These are phyloP conservation scores for Drosophila tropicalis DNA, from an alignment of 1,140 invertebrate species.

Conservation along the genomic window DNA sequence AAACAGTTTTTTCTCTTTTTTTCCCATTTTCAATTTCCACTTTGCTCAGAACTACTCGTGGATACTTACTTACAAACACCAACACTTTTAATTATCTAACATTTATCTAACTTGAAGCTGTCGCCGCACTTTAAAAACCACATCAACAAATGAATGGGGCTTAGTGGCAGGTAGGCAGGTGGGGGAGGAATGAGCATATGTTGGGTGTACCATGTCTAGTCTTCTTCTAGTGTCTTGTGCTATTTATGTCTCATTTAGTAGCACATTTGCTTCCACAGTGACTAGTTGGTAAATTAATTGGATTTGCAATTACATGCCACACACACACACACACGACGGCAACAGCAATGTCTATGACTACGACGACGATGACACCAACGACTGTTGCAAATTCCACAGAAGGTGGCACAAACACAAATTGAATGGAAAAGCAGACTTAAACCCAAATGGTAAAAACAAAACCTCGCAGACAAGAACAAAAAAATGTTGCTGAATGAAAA, in stretches of 20 bases:
- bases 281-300: slow-evolving; percentile 80
- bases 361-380: background rate
- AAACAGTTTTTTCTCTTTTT: slow-evolving; percentile 19
- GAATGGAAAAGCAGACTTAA: background rate
- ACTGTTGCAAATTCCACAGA: slow-evolving; percentile 6
- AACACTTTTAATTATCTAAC: slow-evolving; percentile 64
- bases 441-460: background rate
- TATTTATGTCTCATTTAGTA: slow-evolving; percentile 79
- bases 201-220: slow-evolving; percentile 39
- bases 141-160: slow-evolving; percentile 49
- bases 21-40: slow-evolving; percentile 69
- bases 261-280: slow-evolving; percentile 63
- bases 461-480: no score
- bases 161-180: no score
- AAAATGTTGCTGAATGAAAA: background rate
- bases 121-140: slow-evolving; percentile 34
- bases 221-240: slow-evolving; percentile 45
- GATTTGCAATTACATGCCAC: slow-evolving; percentile 77
- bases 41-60: slow-evolving; percentile 54
- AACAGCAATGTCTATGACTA: background rate
- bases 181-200: slow-evolving; percentile 4
- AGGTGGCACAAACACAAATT: slow-evolving; percentile 4
- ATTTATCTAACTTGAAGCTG: slow-evolving; percentile 67
- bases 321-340: slow-evolving; percentile 27
- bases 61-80: background rate